phyloP scores from a whole-genome alignment of 2,797 vertebrate species.

The Smutsia gigantea region DNA sequence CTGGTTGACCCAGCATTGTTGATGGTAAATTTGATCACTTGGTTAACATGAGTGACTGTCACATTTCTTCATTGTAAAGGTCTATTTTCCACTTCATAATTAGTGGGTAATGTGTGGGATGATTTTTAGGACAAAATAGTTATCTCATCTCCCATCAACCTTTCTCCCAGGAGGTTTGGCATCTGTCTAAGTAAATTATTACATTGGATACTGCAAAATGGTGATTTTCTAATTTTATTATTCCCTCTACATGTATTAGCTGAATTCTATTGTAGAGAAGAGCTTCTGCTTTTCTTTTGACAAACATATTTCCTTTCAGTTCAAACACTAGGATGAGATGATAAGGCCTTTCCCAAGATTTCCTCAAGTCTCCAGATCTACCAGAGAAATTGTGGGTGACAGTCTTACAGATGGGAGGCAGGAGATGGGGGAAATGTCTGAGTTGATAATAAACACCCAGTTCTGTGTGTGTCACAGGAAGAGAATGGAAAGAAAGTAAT shows the following conservation, averaged over 20 bases:
- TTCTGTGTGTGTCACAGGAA: neutral
- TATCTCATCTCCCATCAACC: neutral
- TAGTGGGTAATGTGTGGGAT: no score
- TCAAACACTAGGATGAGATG: conserved; percentile 4
- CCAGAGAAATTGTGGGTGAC: neutral
- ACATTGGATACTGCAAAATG: neutral
- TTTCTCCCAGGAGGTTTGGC: neutral
- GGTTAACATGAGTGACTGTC: neutral
- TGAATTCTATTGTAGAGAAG: neutral
- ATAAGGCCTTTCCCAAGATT: neutral
- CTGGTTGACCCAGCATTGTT: neutral
- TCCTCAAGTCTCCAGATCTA: neutral
- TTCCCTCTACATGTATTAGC: neutral
- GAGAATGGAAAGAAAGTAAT: neutral
- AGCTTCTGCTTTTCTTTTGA: conserved; percentile 11
- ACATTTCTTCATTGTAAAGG: neutral
- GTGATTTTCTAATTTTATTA: conserved; percentile 18
- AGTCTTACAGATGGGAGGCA: neutral
- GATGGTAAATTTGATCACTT: neutral
- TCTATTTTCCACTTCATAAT: neutral
- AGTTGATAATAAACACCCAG: neutral
- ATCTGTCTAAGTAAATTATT: neutral
- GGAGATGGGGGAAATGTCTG: neutral
- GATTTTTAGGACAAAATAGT: neutral
- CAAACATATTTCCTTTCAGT: neutral